Conservation (phyloP, 2,797 vertebrate genomes). For the Lemur catta region DNA sequence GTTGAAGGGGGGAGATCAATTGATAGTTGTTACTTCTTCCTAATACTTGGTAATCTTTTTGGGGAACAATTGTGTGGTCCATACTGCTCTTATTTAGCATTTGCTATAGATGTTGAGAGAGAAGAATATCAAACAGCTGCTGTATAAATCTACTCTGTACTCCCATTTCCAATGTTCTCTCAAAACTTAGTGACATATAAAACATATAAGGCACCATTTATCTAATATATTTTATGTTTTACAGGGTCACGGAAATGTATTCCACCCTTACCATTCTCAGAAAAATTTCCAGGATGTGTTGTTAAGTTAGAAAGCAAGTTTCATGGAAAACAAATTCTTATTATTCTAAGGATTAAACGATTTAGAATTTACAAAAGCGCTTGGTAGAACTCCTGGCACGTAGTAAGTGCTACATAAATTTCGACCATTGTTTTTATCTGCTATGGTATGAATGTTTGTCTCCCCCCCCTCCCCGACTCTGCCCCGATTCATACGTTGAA, state of each 20-base stretch:
- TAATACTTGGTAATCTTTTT: background rate
- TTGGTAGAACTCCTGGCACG: background rate
- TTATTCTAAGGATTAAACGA: background rate
- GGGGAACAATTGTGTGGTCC: background rate
- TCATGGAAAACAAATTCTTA: background rate
- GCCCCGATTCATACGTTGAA: background rate
- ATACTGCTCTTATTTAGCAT: background rate
- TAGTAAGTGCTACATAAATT: background rate
- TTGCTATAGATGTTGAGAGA: constrained; percentile 12
- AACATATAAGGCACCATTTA: background rate
- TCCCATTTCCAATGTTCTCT: background rate
- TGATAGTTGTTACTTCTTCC: background rate
- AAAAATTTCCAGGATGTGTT: background rate
- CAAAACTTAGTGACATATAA: background rate
- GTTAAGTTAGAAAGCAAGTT: background rate
- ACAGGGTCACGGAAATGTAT: background rate
- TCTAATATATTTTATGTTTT: background rate
- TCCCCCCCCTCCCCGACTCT: no score
- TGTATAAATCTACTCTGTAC: background rate
- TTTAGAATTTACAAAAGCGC: background rate
- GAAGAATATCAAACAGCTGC: background rate
- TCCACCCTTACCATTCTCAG: background rate
- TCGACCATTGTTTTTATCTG: background rate
- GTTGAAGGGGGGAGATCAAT: background rate
- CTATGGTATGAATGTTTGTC: background rate